These are phyloP conservation scores for Acrocephalus kingi DNA, from an alignment of 2,113 vertebrate species.

Conservation along the genomic window DNA sequence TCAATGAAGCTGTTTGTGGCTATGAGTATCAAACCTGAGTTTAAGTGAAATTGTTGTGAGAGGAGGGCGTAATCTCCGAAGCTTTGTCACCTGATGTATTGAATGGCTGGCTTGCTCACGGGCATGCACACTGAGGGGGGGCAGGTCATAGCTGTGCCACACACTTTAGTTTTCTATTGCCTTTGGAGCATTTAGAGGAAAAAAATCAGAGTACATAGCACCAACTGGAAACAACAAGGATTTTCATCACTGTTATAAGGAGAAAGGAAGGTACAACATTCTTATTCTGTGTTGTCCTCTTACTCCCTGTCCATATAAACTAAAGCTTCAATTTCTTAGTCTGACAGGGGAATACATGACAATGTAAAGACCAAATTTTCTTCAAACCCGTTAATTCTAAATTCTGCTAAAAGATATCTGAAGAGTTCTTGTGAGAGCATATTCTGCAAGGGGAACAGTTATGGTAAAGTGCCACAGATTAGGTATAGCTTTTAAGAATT, in stretches of 20 bases:
- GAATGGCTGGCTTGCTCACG: neutral
- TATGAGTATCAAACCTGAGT: neutral
- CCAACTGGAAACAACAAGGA: neutral
- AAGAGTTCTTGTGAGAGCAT: neutral
- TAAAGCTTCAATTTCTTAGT: neutral
- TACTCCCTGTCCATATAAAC: neutral
- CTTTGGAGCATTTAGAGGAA: neutral
- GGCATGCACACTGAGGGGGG: neutral
- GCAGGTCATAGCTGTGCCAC: neutral
- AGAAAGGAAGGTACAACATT: neutral
- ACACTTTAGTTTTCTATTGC: neutral
- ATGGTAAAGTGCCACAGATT: neutral
- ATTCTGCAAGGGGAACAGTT: neutral
- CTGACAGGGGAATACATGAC: neutral
- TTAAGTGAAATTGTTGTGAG: neutral
- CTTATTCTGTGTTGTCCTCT: neutral
- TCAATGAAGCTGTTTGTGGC: neutral
- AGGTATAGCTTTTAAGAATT: neutral
- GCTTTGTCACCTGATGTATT: neutral
- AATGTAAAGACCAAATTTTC: neutral
- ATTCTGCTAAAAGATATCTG: neutral
- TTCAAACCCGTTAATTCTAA: neutral
- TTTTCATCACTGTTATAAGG: neutral
- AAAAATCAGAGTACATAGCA: neutral
- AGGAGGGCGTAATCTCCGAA: neutral